Evolutionary conservation across 2,888 invertebrate genomes (phyloP), one percentile per base, ranked within the genome.

Genomic region (Macaria notata): DNA sequence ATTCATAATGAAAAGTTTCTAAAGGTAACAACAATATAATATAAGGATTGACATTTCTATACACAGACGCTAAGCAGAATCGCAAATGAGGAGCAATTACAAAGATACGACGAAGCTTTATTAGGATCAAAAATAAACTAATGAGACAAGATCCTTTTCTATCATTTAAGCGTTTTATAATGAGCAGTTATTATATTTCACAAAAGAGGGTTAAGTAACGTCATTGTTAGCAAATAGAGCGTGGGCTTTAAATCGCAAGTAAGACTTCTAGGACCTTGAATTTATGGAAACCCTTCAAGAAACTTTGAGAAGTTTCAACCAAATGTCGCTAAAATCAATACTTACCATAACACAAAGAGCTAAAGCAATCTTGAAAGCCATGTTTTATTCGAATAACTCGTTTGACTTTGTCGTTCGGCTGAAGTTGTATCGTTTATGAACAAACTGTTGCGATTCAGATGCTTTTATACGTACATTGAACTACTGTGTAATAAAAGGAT

Each of bases 301-400:
- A 19, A 41, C 4, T 36, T 19, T 19, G 19, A 19, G 19, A 19
- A 19, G 19, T 36, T 36, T 19, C 53, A 5, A 31, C 45, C 53
- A 53, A 53, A 53, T 49, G 53, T 49, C 9, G 31, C 36, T 46
- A 55, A 57, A 41, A 49, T 56, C 42, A 52, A 39, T 50, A 84
- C 90, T 86, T 70, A 90, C 90, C 84, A 86, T 56, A 55, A 79
- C 63, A 62, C 83, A 82, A 64, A 88, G 66, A 45, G 75, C 75
- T 45, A 88, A 55, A 59, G 83, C 59, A 62, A 84, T 67, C 71
- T 86, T 87, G 56, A 83, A 81, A 70, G 76, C 80, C 90, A 91
- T 90, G 52, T 72, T 82, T 74, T 48, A 49, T 49, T 54, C 42
- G 42, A 44, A 0, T 65, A 56, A 63, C 54, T 69, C 68, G 68